Evolutionary conservation across 2,113 vertebrate species (phyloP), one percentile per base, ranked within the genome.

Genomic region (Lasiurus borealis): DNA sequence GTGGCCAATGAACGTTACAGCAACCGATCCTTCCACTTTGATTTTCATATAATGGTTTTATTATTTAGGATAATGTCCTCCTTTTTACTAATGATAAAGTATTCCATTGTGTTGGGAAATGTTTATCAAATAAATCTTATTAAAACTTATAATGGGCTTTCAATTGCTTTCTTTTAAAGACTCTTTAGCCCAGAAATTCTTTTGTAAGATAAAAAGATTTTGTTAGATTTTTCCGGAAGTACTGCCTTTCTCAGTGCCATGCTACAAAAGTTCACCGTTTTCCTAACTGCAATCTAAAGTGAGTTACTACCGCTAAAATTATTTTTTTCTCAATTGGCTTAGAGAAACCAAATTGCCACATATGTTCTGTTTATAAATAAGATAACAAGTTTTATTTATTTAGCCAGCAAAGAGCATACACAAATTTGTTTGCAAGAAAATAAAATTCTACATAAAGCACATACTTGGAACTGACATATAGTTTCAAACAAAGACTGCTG

Each of bases 151-250:
- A 76, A 52, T 68, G 14, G 21, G 15, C 6, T 80, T 89, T 94
- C 40, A 93, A 71, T 18, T 72, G 1, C 71, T 93, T 94, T 85
- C 25, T 40, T 94, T 88, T 48, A 80, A 57, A 71, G n/a, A 52
- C 21, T 66, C 5, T 52, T 71, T 76, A 88, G 8, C 34, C 3
- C 48, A 72, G 29, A 71, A 92, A 48, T 75, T 15, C 12, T 52
- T 68, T 80, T 73, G 16, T 82, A 64, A 82, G 2, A 82, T 86
- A 86, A 83, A 34, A 44, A 36, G 18, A 8, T 57, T 57, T 57
- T 57, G 54, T 44, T 48, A 77, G 19, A 57, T 59, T 1, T 8
- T 84, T 10, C 3, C 3, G 2, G n/a, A 88, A 59, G 29, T 84
- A 1, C 54, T 78, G 7, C 46, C 29, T 50, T 75, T 7, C 34